Evolutionary conservation across 1,140 invertebrate genomes (phyloP).

Genomic region (Nebria ingens): DNA sequence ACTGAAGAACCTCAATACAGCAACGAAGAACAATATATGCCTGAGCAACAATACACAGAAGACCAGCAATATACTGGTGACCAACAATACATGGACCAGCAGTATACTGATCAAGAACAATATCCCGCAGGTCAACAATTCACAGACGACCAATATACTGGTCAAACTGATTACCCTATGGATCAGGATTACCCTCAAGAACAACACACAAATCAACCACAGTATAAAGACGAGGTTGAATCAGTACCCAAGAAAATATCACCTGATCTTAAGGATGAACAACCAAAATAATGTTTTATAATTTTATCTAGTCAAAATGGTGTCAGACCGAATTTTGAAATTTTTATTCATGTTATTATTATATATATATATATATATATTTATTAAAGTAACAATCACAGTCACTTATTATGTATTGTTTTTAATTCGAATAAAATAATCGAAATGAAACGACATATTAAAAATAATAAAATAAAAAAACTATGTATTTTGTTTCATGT

Average conservation of each 20-base stretch:
- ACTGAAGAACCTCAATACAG: background rate
- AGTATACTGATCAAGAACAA: slow-evolving; percentile 14
- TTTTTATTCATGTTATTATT: background rate
- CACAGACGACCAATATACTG: background rate
- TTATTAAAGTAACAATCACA: too few relatives aligned
- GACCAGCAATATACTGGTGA: slow-evolving; percentile 18
- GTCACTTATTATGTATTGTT: too few relatives aligned
- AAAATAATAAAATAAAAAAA: too few relatives aligned
- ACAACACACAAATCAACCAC: background rate
- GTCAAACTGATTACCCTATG: background rate
- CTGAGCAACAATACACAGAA: slow-evolving; percentile 4
- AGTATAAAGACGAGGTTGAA: background rate
- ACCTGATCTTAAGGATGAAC: background rate
- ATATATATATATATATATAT: background rate
- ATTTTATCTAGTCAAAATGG: background rate
- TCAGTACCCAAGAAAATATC: background rate
- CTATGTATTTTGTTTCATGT: too few relatives aligned
- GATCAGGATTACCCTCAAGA: background rate
- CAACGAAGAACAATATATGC: slow-evolving; percentile 12
- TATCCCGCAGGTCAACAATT: slow-evolving; percentile 8
- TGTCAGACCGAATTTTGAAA: background rate
- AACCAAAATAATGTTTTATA: background rate
- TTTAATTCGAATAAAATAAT: too few relatives aligned
- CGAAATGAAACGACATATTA: too few relatives aligned
- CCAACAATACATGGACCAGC: slow-evolving; percentile 22